Evolutionary conservation across 2,888 invertebrate species (phyloP), one percentile per base, ranked within the genome.

Genomic region (Bombyx huttoni): DNA sequence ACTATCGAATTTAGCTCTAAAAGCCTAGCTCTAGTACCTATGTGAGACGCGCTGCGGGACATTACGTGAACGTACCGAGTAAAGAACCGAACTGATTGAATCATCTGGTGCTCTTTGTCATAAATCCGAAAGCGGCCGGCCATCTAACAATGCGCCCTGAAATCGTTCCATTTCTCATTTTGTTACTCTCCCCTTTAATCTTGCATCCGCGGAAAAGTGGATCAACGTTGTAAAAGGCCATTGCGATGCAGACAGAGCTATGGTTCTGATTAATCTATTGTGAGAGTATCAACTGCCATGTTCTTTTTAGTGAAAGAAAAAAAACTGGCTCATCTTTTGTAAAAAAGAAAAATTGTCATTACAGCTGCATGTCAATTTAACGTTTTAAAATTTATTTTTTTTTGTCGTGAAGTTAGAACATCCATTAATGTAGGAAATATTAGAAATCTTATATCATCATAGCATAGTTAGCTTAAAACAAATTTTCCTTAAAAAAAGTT

Each of bases 91-190:
- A 65, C 82, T 87, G 88, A 88, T 88, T 88, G 87, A 88, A 88
- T 88, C 87, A 88, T 85, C 84, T 84, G 77, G 79, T 75, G 82
- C 82, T 85, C 87, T 87, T 87, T 88, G 87, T 87, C 87, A 87
- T 88, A 87, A 87, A 85, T 86, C 86, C 86, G 83, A 81, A 84
- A 81, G 81, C 85, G 84, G 83, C 76, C 80, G 71, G 79, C 76
- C 77, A 69, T 75, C 83, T 80, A 81, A 88, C 87, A 88, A 87
- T 88, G 80, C 85, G 81, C 79, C 76, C 83, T 82, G 83, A 86
- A 87, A 87, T 87, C 84, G 87, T 85, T 87, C 78, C 85, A 87
- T 87, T 87, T 86, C 87, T 86, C 87, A 86, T 87, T 88, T 88
- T 88, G 87, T 81, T 87, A 84, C 81, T 76, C 78, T 81, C 84